Percentiles rank a stretch among this genome's conserved stretches.
phyloP scores from a whole-genome alignment of 2,888 invertebrate genomes.

The Copidosoma aretas region DNA sequence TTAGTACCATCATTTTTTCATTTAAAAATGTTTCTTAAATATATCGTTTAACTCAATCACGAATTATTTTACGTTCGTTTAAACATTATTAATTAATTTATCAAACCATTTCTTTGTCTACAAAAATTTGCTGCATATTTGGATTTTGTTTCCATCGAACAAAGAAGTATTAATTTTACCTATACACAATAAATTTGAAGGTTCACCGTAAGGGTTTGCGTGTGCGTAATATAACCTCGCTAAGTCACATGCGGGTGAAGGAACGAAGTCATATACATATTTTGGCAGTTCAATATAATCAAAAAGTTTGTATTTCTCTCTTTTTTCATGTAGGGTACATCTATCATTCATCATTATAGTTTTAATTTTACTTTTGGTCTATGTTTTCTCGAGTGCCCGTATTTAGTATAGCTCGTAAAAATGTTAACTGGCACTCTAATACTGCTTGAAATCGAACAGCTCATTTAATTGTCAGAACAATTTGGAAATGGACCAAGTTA shows the following conservation, averaged over 20 bases:
- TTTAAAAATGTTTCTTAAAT: too few species aligned
- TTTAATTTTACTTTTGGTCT: not conserved
- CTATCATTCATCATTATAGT: slow-evolving; percentile 10
- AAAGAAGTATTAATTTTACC: not conserved
- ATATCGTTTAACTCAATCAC: too few species aligned
- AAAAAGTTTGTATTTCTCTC: not conserved
- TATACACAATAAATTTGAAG: slow-evolving; percentile 29
- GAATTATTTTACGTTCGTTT: too few species aligned
- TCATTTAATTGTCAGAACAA: not conserved
- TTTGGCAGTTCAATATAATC: slow-evolving; percentile 26
- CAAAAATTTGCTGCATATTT: not conserved
- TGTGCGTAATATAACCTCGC: slow-evolving; percentile 20
- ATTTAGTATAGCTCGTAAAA: slow-evolving; percentile 10
- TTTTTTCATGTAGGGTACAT: slow-evolving; percentile 2
- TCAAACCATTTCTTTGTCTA: too few species aligned
- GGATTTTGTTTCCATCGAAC: slow-evolving; percentile 11
- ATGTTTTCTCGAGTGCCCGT: not conserved
- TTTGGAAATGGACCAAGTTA: not conserved
- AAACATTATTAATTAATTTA: too few species aligned
- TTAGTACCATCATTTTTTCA: too few species aligned
- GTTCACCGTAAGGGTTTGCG: slow-evolving; percentile 4
- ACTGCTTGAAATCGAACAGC: slow-evolving; percentile 12
- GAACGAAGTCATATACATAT: slow-evolving; percentile 9
- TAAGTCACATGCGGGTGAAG: slow-evolving; percentile 1
- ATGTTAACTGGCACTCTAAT: slow-evolving; percentile 25